Evolutionary conservation across 2,797 vertebrate genomes (phyloP), one percentile per base, ranked within the genome.

Genomic region (Betta splendens): DNA sequence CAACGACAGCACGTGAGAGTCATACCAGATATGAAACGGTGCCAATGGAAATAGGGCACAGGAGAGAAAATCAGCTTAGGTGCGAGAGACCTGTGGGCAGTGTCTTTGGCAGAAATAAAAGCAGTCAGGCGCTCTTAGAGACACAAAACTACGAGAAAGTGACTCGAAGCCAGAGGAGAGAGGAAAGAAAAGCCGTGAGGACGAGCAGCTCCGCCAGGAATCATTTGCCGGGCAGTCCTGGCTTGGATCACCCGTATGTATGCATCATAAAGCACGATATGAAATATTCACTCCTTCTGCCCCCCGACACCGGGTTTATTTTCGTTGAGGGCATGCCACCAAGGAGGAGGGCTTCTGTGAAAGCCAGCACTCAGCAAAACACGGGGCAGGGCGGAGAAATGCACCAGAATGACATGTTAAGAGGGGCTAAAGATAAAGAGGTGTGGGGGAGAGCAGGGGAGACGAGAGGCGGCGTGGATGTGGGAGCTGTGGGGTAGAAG

Each of bases 241-340:
- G 42, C 37, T 69, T 32, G 36, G 69, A 60, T 66, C 63, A 56
- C 7, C 65, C 71, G 72, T 72, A 66, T 79, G 71, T 42, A 29
- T 49, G 52, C 68, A 64, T 69, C 74, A 46, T 64, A 68, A 80
- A 77, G 75, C 58, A 56, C 64, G 37, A 18, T 71, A 89, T 90
- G 58, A 91, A 90, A 91, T 91, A 91, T 90, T 90, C 77, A 90
- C 70, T 81, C 64, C 70, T 79, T 84, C 87, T 87, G 80, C 81
- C 73, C 78, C 77, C 61, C 57, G 58, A 88, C 84, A 75, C 67
- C 0, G 58, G 65, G 81, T 81, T 88, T 85, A 87, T 86, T 87
- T 89, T 85, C 0, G 78, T 70, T 72, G 56, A 80, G 69, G 69
- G 49, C 54, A 59, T 77, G 64, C 35, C 76, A 80, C 76, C 39